Conservation (phyloP, 2,797 vertebrate genomes). For the Lagorchestes hirsutus region DNA sequence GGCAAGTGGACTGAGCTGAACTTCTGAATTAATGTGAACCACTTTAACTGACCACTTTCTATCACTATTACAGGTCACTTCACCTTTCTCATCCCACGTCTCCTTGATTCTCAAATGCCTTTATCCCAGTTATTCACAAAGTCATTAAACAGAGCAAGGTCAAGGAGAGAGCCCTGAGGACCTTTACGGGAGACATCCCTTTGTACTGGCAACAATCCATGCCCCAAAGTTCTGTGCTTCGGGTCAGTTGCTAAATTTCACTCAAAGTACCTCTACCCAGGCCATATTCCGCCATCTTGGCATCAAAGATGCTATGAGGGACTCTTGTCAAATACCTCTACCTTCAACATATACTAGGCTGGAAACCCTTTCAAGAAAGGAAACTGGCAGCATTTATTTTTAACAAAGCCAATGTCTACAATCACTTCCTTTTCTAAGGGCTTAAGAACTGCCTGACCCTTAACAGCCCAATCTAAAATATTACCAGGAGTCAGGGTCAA, state of each 20-base stretch:
- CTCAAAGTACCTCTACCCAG: neutral
- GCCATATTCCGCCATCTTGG: neutral
- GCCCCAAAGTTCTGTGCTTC: neutral
- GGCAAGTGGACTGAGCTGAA: neutral
- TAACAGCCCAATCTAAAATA: neutral
- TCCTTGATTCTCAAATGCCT: neutral
- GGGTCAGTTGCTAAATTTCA: neutral
- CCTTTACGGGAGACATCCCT: neutral
- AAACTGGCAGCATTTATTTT: neutral
- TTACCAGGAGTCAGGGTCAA: neutral
- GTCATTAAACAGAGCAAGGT: neutral
- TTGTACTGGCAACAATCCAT: neutral
- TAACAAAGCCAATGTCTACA: neutral
- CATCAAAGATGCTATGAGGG: neutral
- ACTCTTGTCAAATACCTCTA: no score
- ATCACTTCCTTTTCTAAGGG: neutral
- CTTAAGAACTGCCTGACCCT: neutral
- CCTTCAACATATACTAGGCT: neutral
- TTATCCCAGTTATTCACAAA: neutral
- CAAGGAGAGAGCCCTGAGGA: neutral
- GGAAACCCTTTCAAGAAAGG: neutral
- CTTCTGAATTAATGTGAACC: neutral
- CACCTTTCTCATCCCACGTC: neutral
- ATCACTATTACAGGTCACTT: neutral
- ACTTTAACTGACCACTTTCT: neutral